These are phyloP conservation scores for Erethizon dorsatum DNA, from an alignment of 2,797 vertebrate genomes.

Conservation along the genomic window DNA sequence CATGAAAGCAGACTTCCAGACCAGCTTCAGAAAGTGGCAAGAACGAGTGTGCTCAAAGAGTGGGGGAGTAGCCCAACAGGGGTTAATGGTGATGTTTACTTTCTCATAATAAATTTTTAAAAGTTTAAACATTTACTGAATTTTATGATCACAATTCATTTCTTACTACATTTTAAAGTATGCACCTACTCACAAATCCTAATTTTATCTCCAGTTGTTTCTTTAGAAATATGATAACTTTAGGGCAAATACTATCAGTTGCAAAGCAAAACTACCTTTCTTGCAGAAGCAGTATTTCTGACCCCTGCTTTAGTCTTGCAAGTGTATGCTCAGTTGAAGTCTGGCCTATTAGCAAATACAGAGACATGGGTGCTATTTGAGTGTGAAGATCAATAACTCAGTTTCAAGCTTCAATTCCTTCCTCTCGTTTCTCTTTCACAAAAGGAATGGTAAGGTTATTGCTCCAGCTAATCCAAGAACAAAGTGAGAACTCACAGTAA, in stretches of 20 bases:
- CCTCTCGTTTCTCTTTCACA: slow-evolving; percentile 29
- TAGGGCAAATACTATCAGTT: slow-evolving; percentile 45
- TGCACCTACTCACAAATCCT: slow-evolving; percentile 14
- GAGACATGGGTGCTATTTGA: background rate
- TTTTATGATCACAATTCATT: background rate
- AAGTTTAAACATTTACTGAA: background rate
- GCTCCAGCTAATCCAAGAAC: background rate
- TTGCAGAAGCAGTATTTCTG: slow-evolving; percentile 65
- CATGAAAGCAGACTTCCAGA: background rate
- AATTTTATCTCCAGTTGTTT: slow-evolving; percentile 61
- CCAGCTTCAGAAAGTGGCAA: background rate
- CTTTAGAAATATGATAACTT: slow-evolving; percentile 36
- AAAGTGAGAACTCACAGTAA: slow-evolving; percentile 35
- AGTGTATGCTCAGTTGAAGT: background rate
- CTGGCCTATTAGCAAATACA: background rate
- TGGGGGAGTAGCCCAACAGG: too few species aligned
- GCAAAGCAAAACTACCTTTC: slow-evolving; percentile 54
- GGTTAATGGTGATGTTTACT: background rate
- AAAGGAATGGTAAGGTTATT: background rate
- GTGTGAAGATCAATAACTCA: slow-evolving; percentile 37
- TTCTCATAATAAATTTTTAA: background rate
- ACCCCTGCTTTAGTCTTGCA: slow-evolving; percentile 6
- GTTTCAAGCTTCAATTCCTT: slow-evolving; percentile 44
- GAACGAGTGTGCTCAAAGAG: background rate
- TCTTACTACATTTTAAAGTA: slow-evolving; percentile 8